phyloP scores from a whole-genome alignment of 2,797 vertebrate species.

The Acanthopagrus latus region DNA sequence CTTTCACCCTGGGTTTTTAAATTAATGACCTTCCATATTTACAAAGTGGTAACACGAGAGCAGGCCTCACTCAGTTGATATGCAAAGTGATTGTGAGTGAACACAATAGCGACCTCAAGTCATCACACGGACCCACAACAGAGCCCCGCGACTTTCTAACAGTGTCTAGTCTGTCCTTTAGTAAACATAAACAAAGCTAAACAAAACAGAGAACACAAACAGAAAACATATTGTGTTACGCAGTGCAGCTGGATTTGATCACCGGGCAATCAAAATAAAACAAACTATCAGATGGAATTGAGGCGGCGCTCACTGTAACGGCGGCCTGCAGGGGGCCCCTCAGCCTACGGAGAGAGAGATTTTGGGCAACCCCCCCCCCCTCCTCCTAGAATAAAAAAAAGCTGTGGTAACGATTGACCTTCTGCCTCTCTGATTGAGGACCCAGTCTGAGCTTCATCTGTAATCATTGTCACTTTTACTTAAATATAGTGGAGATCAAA shows the following conservation, averaged over 20 bases:
- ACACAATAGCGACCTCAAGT: conserved; percentile 57
- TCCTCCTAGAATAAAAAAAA: conserved; percentile 48
- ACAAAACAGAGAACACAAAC: conserved; percentile 74
- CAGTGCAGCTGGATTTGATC: conserved; percentile 70
- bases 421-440: conserved; percentile 23
- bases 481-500: conserved; percentile 24
- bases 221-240: conserved; percentile 69
- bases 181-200: conserved; percentile 76
- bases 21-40: conserved; percentile 53
- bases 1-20: conserved; percentile 46
- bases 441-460: conserved; percentile 30
- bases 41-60: conserved; percentile 51
- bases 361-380: neutral
- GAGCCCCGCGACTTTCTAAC: conserved; percentile 65
- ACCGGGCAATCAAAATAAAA: conserved; percentile 60
- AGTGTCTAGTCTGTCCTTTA: conserved; percentile 66
- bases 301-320: conserved; percentile 43
- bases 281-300: conserved; percentile 66
- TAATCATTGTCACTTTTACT: conserved; percentile 39
- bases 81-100: conserved; percentile 66
- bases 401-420: conserved; percentile 25
- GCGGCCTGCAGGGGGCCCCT: conserved; percentile 56
- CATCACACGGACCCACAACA: conserved; percentile 71
- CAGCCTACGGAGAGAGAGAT: conserved; percentile 14
- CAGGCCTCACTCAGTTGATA: conserved; percentile 46